Percentiles rank a stretch among this genome's conserved stretches.
phyloP scores from a whole-genome alignment of 1,140 invertebrate species.

The Anthonomus grandis region DNA sequence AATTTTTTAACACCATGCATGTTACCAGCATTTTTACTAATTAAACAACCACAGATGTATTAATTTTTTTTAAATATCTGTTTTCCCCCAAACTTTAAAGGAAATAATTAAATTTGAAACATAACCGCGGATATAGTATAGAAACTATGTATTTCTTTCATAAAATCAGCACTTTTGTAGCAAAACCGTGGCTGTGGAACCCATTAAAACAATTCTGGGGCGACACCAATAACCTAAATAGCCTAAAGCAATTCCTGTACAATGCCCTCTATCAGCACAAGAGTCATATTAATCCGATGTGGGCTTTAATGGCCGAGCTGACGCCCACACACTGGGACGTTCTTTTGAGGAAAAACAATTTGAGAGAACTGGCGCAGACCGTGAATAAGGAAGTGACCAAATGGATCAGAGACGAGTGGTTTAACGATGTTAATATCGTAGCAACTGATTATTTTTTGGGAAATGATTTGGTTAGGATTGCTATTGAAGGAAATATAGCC shows the following conservation, averaged over 20 bases:
- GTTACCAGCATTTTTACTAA: too few species aligned
- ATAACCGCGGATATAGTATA: too few species aligned
- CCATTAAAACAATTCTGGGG: constrained; percentile 68
- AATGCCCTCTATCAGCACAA: constrained; percentile 49
- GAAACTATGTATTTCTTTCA: too few species aligned
- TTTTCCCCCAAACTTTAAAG: too few species aligned
- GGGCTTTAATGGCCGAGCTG: constrained; percentile 78
- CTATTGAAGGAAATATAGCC: constrained; percentile 53
- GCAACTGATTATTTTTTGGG: constrained; percentile 77
- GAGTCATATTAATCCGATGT: constrained; percentile 55
- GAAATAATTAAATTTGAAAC: too few species aligned
- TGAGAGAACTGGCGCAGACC: constrained; percentile 66
- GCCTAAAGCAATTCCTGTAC: constrained; percentile 58
- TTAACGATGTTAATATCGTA: constrained; percentile 66
- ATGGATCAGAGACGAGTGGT: constrained; percentile 63
- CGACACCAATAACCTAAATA: constrained; percentile 54
- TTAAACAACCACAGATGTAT: too few species aligned
- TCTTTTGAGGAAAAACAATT: constrained; percentile 59
- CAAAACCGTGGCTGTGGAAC: constrained; percentile 68
- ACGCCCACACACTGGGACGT: constrained; percentile 69
- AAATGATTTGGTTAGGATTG: constrained; percentile 69
- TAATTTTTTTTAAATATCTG: too few species aligned
- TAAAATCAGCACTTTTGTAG: too few species aligned
- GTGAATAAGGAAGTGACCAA: constrained; percentile 66
- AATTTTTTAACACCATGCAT: too few species aligned